phyloP scores from a whole-genome alignment of 2,113 vertebrate species.

The Eurypyga helias region DNA sequence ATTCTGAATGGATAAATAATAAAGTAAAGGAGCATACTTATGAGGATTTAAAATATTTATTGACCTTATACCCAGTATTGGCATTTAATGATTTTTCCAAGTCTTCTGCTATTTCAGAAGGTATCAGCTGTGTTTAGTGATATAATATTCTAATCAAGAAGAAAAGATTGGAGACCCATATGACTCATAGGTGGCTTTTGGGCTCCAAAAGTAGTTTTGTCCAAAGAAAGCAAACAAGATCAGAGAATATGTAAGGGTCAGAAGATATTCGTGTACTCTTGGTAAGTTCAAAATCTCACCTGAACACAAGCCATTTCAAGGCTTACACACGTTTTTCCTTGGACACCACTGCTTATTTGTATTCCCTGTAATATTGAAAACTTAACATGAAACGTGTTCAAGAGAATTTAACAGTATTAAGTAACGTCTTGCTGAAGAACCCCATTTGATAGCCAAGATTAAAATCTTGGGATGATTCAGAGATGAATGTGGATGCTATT shows the following conservation, averaged over 20 bases:
- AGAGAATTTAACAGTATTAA: neutral
- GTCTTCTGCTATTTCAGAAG: neutral
- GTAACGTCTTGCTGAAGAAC: neutral
- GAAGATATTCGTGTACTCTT: neutral
- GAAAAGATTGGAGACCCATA: neutral
- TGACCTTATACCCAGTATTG: neutral
- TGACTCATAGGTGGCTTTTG: neutral
- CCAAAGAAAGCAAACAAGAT: neutral
- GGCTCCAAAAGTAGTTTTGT: neutral
- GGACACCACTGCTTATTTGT: neutral
- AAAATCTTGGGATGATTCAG: neutral
- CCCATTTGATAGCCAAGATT: neutral
- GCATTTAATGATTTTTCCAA: neutral
- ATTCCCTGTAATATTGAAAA: neutral
- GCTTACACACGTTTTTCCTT: neutral
- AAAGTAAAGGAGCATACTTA: neutral
- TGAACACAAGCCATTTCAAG: neutral
- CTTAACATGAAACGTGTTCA: neutral
- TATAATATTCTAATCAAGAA: neutral
- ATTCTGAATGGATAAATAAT: neutral
- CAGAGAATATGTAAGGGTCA: neutral
- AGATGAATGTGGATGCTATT: neutral
- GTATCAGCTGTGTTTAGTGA: neutral
- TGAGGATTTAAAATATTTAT: conserved; percentile 15
- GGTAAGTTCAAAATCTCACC: neutral